Percentiles rank a stretch among this genome's conserved stretches.
Conservation (phyloP, 2,888 invertebrate species). For the Atrina japonica region DNA sequence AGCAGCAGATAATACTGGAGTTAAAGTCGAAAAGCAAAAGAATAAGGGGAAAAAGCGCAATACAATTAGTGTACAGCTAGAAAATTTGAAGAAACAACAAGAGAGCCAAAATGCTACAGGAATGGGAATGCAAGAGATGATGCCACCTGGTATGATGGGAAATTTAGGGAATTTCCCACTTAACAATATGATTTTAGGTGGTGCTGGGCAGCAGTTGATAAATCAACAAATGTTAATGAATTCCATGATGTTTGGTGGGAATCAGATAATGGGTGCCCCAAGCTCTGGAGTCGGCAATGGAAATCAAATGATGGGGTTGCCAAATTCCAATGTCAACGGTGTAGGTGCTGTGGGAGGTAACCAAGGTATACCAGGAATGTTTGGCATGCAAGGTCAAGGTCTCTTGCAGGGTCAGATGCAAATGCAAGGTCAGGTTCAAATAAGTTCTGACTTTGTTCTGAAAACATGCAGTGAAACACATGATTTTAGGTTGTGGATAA, state of each 20-base stretch:
- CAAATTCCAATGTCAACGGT: conserved; percentile 30
- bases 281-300: background rate
- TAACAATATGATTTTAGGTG: conserved; percentile 48
- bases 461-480: no score
- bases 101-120: conserved; percentile 43
- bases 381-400: conserved; percentile 3
- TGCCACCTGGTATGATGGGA: conserved; percentile 47
- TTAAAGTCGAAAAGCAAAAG: conserved; percentile 51
- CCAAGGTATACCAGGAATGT: conserved; percentile 12
- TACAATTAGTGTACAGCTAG: conserved; percentile 61
- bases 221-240: conserved; percentile 64
- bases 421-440: no score
- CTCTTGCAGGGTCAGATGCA: background rate
- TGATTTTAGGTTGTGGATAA: no score
- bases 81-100: conserved; percentile 37
- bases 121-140: conserved; percentile 50
- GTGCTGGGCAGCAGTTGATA: conserved; percentile 49
- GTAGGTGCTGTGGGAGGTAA: conserved; percentile 34
- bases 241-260: conserved; percentile 56
- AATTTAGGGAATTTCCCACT: conserved; percentile 44
- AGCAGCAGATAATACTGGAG: conserved; percentile 42
- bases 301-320: conserved; percentile 21
- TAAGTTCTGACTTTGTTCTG: no score
- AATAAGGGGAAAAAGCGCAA: conserved; percentile 54
- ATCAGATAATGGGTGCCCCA: conserved; percentile 40